Evolutionary conservation across 2,888 invertebrate species (phyloP).

Genomic region (Calephelis perditalis): DNA sequence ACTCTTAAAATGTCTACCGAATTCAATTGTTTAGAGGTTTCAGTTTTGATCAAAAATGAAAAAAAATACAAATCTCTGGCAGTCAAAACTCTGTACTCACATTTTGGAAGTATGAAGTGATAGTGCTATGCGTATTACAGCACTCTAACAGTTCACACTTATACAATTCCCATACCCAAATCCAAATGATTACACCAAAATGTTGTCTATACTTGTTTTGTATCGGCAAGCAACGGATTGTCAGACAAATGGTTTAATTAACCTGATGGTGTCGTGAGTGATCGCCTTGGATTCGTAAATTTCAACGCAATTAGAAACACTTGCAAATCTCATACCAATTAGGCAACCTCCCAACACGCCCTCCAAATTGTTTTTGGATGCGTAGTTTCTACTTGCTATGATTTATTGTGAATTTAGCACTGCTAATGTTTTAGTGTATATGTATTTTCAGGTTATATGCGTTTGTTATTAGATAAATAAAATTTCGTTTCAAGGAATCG

Average conservation of each 20-base stretch:
- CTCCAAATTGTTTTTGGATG: slow-evolving; percentile 75
- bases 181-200: background rate
- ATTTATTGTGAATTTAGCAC: slow-evolving; percentile 48
- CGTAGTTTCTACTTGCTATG: slow-evolving; percentile 60
- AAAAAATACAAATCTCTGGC: no score
- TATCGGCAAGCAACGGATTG: slow-evolving; percentile 45
- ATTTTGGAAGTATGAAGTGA: no score
- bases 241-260: slow-evolving; percentile 76
- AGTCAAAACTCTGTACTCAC: no score
- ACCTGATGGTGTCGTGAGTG: slow-evolving; percentile 73
- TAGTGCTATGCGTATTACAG: no score
- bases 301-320: slow-evolving; percentile 73
- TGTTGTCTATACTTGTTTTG: slow-evolving; percentile 25
- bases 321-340: slow-evolving; percentile 78
- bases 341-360: slow-evolving; percentile 73
- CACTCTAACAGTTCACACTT: no score
- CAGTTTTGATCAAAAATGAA: no score
- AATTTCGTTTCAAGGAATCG: no score
- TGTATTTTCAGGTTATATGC: no score
- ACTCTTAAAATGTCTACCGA: no score
- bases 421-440: no score
- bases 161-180: background rate
- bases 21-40: no score
- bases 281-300: slow-evolving; percentile 68
- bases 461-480: no score